These are phyloP conservation scores for Barnardius zonarius DNA, from an alignment of 2,113 vertebrate species.

Conservation along the genomic window DNA sequence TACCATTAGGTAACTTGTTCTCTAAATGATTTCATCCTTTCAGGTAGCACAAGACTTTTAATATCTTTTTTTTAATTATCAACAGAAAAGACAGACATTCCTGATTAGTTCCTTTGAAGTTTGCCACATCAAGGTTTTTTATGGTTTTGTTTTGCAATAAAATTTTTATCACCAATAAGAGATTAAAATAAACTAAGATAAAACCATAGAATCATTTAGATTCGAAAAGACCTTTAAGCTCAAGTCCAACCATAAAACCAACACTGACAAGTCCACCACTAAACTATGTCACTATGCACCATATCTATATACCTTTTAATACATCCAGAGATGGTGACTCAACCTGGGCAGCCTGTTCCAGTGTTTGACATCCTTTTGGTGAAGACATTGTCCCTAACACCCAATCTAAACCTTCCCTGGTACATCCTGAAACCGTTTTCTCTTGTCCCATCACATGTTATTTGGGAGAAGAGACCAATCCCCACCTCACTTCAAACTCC, in stretches of 20 bases:
- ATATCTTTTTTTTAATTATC: background rate
- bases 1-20: conserved; percentile 38
- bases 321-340: background rate
- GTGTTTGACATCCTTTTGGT: background rate
- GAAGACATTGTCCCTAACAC: background rate
- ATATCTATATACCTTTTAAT: background rate
- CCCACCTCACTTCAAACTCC: background rate
- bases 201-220: background rate
- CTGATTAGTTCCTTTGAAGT: background rate
- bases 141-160: background rate
- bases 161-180: background rate
- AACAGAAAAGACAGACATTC: background rate
- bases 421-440: background rate
- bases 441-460: background rate
- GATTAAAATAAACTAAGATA: background rate
- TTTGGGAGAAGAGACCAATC: background rate
- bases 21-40: conserved; percentile 62
- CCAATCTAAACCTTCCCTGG: background rate
- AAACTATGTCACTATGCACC: too few species aligned
- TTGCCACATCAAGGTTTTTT: background rate
- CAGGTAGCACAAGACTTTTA: background rate
- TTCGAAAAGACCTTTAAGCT: background rate
- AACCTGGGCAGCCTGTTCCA: background rate
- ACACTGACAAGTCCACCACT: background rate
- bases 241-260: background rate